Evolutionary conservation across 2,113 vertebrate genomes (phyloP).

Genomic region (Ivindomyrus marchei): DNA sequence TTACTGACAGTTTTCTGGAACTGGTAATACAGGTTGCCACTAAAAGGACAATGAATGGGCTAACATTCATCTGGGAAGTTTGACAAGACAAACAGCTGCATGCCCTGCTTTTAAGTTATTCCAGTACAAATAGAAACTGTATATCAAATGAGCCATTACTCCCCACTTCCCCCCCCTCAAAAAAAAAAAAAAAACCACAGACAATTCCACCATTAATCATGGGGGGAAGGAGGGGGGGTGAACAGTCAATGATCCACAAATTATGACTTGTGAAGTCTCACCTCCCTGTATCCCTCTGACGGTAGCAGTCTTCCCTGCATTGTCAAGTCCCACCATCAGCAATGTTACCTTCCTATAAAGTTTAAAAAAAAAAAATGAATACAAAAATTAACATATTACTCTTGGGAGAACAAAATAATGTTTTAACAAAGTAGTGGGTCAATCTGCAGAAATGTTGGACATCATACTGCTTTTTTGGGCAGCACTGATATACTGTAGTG

Average conservation of each 20-base stretch:
- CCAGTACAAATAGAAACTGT: background rate
- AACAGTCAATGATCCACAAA: background rate
- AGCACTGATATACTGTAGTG: background rate
- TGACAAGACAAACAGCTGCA: background rate
- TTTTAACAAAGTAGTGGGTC: background rate
- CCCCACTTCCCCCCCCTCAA: background rate
- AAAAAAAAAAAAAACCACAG: background rate
- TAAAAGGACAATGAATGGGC: background rate
- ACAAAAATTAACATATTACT: background rate
- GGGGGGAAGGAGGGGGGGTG: no score
- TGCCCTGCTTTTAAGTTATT: background rate
- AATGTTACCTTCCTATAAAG: conserved; percentile 71
- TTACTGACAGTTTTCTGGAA: background rate
- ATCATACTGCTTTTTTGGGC: background rate
- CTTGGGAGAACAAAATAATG: background rate
- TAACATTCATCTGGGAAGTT: background rate
- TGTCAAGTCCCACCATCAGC: conserved; percentile 75
- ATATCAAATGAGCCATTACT: background rate
- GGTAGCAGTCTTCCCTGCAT: conserved; percentile 74
- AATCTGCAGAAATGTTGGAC: no score
- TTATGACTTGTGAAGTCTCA: conserved; percentile 37
- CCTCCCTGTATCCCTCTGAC: conserved; percentile 74
- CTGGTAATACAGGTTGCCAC: background rate
- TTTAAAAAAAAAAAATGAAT: background rate
- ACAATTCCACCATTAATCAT: background rate